Evolutionary conservation across 2,113 vertebrate genomes (phyloP).

Genomic region (Piaya cayana): DNA sequence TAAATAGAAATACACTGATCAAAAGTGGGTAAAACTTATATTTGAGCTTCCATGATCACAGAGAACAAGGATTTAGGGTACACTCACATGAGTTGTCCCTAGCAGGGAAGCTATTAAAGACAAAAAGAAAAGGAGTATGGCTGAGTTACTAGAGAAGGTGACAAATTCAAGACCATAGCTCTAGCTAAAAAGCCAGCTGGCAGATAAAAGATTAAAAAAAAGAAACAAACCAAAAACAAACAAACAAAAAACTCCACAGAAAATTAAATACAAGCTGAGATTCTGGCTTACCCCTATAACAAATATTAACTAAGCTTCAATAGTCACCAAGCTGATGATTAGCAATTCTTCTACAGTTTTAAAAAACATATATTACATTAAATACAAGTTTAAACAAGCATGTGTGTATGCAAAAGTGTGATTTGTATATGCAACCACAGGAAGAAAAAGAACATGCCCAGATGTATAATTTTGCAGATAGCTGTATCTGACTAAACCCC

Average conservation of each 20-base stretch:
- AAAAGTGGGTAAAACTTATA: neutral
- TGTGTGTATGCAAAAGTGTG: neutral
- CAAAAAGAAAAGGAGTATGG: neutral
- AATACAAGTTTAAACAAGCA: neutral
- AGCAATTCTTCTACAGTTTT: neutral
- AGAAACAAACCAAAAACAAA: neutral
- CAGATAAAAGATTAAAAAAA: neutral
- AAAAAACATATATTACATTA: neutral
- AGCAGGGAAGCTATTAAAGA: neutral
- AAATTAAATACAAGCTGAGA: neutral
- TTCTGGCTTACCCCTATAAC: neutral
- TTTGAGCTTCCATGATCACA: neutral
- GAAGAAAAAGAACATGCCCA: neutral
- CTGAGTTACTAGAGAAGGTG: neutral
- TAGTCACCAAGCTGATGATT: neutral
- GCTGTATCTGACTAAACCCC: neutral
- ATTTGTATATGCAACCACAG: neutral
- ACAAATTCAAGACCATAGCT: neutral
- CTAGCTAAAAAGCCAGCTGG: neutral
- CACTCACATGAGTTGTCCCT: neutral
- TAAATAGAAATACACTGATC: neutral
- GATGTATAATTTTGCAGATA: neutral
- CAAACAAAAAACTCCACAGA: neutral
- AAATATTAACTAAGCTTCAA: neutral
- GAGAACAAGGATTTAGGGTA: neutral